Evolutionary conservation across 2,888 invertebrate species (phyloP), one percentile per base, ranked within the genome.

Genomic region (Drosophila nr. perissopoda): DNA sequence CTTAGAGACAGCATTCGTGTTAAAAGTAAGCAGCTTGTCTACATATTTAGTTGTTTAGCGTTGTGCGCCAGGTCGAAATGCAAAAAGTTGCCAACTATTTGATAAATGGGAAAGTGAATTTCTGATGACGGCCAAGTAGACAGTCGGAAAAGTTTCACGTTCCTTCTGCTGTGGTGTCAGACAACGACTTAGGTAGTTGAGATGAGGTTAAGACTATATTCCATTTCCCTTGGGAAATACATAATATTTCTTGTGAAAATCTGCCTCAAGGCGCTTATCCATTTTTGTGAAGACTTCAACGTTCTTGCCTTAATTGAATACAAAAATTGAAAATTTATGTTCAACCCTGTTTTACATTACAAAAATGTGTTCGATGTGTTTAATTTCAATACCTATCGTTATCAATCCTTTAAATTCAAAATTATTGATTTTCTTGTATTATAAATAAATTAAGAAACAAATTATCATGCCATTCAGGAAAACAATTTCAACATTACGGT

Each of bases 41-140:
- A 66, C 57, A 65, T 60, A 70, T 58, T 70, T 54, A 52, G 63
- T 58, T 66, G 51, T 52, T 54, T 56, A 25, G 31, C 11, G 57
- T 31, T 42, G 31, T 54, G 36, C 29, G n/a, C 7, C 52, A 61
- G 40, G 18, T 51, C 13, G 54, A 29, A 36, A 42, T 49, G 46
- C 25, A 52, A 34, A 58, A 75, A 54, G 68, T 71, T 70, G 38
- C 48, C 60, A 86, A 74, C 82, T 74, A 67, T 83, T 79, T 76
- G 68, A 81, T 60, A 72, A 86, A 86, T 79, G 79, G 56, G 66
- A 46, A 64, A 68, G 46, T 52, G 27, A 63, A 68, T 67, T 68
- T 33, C 18, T 11, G 16, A 53, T 57, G 72, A 72, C 49, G 56
- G 57, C 31, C 38, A 64, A 38, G 38, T 10, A 54, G 11, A 33